Conservation (phyloP, 2,113 vertebrate genomes). For the Proterorhinus semilunaris region DNA sequence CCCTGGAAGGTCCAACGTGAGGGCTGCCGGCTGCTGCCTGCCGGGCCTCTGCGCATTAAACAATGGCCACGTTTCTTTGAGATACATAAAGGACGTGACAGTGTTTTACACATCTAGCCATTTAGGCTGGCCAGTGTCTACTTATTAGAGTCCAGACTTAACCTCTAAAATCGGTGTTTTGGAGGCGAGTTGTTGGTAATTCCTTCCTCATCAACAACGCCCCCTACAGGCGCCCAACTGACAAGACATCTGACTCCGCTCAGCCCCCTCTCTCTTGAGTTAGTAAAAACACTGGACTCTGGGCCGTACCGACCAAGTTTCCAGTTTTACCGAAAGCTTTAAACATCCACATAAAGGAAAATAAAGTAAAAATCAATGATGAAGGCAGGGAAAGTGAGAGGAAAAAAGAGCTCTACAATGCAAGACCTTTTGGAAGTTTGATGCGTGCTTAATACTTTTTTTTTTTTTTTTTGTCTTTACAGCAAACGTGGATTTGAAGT, state of each 20-base stretch:
- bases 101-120: background rate
- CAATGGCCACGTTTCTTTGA: constrained; percentile 51
- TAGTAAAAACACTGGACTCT: background rate
- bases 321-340: no score
- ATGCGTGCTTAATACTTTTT: constrained; percentile 6
- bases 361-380: no score
- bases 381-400: background rate
- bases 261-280: background rate
- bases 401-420: background rate
- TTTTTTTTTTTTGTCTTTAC: constrained; percentile 72
- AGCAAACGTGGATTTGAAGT: constrained; percentile 98
- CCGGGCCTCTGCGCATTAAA: constrained; percentile 52
- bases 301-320: no score
- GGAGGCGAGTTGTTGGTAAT: background rate
- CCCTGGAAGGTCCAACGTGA: constrained; percentile 6
- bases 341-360: no score
- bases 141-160: background rate
- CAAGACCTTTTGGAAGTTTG: background rate
- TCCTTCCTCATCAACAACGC: constrained; percentile 38
- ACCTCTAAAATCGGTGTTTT: background rate
- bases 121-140: background rate
- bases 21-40: constrained; percentile 1
- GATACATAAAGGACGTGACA: background rate
- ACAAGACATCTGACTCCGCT: constrained; percentile 11
- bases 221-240: constrained; percentile 40